Evolutionary conservation across 2,113 vertebrate genomes (phyloP).

Genomic region (Dasyprocta punctata): DNA sequence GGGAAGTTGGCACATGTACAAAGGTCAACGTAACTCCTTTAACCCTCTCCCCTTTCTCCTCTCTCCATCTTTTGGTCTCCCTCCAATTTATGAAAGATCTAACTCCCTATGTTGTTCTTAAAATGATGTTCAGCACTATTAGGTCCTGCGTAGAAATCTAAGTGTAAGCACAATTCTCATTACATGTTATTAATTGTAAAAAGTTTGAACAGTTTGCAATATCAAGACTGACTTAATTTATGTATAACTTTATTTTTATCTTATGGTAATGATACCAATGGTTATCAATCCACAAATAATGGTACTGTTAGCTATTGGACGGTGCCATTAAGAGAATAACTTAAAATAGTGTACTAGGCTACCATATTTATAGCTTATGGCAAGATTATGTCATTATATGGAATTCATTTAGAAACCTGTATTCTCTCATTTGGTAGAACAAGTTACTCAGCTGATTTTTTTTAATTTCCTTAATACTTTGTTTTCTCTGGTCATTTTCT

Average conservation of each 20-base stretch:
- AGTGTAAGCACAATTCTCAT: neutral
- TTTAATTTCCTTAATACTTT: neutral
- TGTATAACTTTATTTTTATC: neutral
- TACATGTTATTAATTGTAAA: neutral
- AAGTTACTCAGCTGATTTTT: neutral
- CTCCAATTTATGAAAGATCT: too few species aligned
- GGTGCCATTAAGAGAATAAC: neutral
- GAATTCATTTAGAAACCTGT: neutral
- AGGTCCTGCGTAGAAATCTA: neutral
- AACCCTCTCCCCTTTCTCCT: too few species aligned
- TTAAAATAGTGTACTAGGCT: neutral
- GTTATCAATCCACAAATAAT: neutral
- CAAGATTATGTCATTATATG: neutral
- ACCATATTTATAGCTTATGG: neutral
- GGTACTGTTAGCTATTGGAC: neutral
- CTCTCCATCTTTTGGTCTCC: too few species aligned
- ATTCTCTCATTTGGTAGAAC: neutral
- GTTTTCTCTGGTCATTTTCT: neutral
- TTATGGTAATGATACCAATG: neutral
- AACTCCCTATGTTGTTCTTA: neutral
- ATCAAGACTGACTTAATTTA: neutral
- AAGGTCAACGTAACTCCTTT: too few species aligned
- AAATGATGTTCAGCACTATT: neutral
- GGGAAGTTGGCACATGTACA: too few species aligned
- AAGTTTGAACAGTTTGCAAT: too few species aligned